A percentile compares a stretch with the other conserved stretches of the same genome.
These are phyloP conservation scores for Lepus oiostolus DNA, from an alignment of 2,797 vertebrate species.

Conservation along the genomic window DNA sequence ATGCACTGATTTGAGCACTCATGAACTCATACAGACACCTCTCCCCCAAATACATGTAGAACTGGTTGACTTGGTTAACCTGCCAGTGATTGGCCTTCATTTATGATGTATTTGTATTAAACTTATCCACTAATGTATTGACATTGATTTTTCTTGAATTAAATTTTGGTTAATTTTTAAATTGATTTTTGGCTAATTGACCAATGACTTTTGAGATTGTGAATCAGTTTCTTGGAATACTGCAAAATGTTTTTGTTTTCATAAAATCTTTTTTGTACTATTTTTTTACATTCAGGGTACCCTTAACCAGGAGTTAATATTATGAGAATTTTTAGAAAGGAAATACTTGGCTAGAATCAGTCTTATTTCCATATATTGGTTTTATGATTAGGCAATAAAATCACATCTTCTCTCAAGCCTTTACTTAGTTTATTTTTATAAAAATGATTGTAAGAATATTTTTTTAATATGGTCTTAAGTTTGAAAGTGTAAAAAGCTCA, in stretches of 20 bases:
- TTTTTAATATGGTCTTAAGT: neutral
- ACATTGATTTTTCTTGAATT: neutral
- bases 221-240: neutral
- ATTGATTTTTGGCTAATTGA: constrained; percentile 40
- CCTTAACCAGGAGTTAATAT: neutral
- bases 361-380: neutral
- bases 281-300: neutral
- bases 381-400: constrained; percentile 1
- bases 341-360: neutral
- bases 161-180: neutral
- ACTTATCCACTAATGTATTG: neutral
- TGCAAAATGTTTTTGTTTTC: neutral
- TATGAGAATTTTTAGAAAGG: neutral
- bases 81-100: neutral
- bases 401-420: constrained; percentile 3
- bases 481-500: neutral
- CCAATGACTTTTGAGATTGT: neutral
- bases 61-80: neutral
- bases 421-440: constrained; percentile 35
- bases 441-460: neutral
- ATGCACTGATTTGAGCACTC: neutral
- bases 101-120: neutral
- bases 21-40: neutral
- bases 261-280: neutral
- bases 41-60: neutral